Evolutionary conservation across 2,888 invertebrate genomes (phyloP), one percentile per base, ranked within the genome.

Genomic region (Luffia ferchaultella): DNA sequence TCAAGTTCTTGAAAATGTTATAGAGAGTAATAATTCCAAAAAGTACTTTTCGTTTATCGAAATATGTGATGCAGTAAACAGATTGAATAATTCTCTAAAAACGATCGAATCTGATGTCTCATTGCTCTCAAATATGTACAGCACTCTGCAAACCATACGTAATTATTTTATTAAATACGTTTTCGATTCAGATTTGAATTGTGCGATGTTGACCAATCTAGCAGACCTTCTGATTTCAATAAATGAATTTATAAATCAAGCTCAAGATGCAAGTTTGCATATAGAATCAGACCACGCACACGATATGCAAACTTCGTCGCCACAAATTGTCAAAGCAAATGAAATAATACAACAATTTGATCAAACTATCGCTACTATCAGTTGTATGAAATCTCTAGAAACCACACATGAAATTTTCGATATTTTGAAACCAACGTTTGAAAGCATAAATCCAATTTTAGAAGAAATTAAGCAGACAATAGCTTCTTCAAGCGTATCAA

Each of bases 1-100:
- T 0, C 82, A 83, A 55, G 67, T 87, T 9, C 72, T 88, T 50
- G 86, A 87, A 63, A 85, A 85, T 54, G 85, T 87, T 2, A 75
- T 88, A 50, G 86, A 87, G 56, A 72, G 72, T 57, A 80, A 83
- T 55, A 76, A 82, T 19, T 65, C 73, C 1, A 64, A 62, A 9
- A 79, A 80, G 65, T 83, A 83, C 58, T 71, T 73, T 45, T 57
- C 57, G 9, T 61, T 82, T 16, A 67, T 77, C 57, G 74, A 75
- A 67, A 68, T 80, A 55, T 82, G 80, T 56, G 12, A 30, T 7
- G 30, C 3, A 30, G 12, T 12, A 3, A 3, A 30, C 12, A 30
- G 30, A 30, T 30, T 3, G 12, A 30, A 3, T 30, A 30, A 30
- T 7, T 12, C 12, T 7, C 30, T 30, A 12, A 30, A 30, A 12